Evolutionary conservation across 2,113 vertebrate species (phyloP), one percentile per base, ranked within the genome.

Genomic region (Campylomormyrus tamandua): DNA sequence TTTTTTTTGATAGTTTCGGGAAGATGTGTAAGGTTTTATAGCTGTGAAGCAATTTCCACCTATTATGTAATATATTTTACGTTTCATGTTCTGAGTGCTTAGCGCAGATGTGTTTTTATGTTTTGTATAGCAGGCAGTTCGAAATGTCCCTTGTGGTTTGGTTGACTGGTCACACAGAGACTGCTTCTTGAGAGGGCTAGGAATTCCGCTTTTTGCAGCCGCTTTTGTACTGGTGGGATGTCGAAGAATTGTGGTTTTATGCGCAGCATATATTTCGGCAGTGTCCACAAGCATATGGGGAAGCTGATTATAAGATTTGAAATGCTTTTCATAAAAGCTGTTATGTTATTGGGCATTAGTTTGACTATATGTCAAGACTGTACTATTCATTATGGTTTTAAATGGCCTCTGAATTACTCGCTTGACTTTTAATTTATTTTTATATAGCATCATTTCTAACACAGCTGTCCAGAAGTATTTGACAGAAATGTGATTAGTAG

Each of bases 241-340:
- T 80, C 8, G 49, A 53, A 49, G 49, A 83, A 83, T 83, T 42
- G 49, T 53, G 66, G 66, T 56, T 89, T 89, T 89, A 74, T 39
- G 77, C 49, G 7, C 49, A 39, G 31, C 15, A 27, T 87, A n/a
- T 83, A 83, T 89, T 31, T 87, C 89, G 74, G 87, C 39, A 21
- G 1, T 66, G 88, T 70, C 31, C 35, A 5, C 45, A 50, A 50
- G 46, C 11, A 5, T 13, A 48, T 13, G 24, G 8, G 24, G 45
- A 86, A 50, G 24, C 13, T 9, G 45, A 49, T 49, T 85, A 49
- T 86, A 21, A 27, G 83, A 48, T 48, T 15, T 8, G 5, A 50
- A 49, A 21, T 46, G 39, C 45, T 89, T 91, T 86, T 27, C 13
- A 13, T 50, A 50, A 86, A 50, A 27, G 3, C 46, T 90, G 42